Conservation (phyloP, 2,888 invertebrate species). For the Scaptomyza caliginosa region DNA sequence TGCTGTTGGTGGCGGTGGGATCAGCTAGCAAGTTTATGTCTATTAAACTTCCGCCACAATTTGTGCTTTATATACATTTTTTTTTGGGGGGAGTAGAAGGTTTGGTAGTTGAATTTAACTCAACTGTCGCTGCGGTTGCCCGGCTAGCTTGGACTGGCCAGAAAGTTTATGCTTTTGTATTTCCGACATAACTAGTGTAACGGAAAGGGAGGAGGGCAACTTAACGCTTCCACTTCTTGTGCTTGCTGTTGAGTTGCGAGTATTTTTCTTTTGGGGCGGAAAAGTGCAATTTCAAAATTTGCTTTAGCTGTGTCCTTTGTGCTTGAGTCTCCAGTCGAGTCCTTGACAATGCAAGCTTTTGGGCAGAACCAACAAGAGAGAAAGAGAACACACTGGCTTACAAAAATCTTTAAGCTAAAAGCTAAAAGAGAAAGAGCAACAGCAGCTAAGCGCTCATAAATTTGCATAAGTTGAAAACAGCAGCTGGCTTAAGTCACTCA, state of each 20-base stretch:
- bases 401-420: conserved; percentile 48
- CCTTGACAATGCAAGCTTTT: conserved; percentile 48
- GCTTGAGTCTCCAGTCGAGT: background rate
- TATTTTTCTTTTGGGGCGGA: conserved; percentile 56
- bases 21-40: conserved; percentile 72
- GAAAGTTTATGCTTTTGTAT: conserved; percentile 80
- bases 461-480: conserved; percentile 58
- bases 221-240: conserved; percentile 12
- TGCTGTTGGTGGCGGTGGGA: conserved; percentile 22
- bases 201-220: conserved; percentile 1
- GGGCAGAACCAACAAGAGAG: conserved; percentile 28
- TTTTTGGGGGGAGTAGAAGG: conserved; percentile 46
- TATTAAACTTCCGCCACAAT: conserved; percentile 77
- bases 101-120: conserved; percentile 10
- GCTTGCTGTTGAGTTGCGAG: background rate
- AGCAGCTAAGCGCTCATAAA: conserved; percentile 50
- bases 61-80: too few relatives aligned
- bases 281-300: conserved; percentile 76
- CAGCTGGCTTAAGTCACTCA: conserved; percentile 33
- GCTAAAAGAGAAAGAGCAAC: conserved; percentile 24
- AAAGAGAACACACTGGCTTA: conserved; percentile 22
- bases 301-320: conserved; percentile 56
- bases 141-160: conserved; percentile 49
- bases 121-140: conserved; percentile 47
- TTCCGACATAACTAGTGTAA: conserved; percentile 65